Evolutionary conservation across 2,797 vertebrate genomes (phyloP).

Genomic region (Paguma larvata): DNA sequence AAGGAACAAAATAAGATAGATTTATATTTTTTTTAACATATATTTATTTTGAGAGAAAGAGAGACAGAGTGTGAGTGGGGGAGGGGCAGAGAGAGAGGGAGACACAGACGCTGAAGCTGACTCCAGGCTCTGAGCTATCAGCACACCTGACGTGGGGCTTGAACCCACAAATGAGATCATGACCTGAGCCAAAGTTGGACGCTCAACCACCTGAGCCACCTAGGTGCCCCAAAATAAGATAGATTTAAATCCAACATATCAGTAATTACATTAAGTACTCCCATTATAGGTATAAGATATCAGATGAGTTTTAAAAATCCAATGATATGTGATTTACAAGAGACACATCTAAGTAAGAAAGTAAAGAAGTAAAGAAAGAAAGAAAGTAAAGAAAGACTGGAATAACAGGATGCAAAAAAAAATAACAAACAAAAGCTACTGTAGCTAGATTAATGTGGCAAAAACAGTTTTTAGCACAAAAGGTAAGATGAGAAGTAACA

Average conservation of each 20-base stretch:
- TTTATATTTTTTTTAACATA: not conserved
- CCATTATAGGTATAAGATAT: not conserved
- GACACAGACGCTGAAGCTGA: too few species aligned
- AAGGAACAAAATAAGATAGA: not conserved
- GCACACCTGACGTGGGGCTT: too few species aligned
- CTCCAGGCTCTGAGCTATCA: too few species aligned
- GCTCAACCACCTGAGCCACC: too few species aligned
- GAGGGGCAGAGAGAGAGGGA: too few species aligned
- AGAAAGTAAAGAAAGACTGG: conserved; percentile 6
- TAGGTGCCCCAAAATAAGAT: not conserved
- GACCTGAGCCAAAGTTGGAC: too few species aligned
- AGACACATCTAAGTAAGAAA: not conserved
- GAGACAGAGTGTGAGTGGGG: too few species aligned
- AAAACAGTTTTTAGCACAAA: not conserved
- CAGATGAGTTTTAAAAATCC: not conserved
- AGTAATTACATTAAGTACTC: not conserved
- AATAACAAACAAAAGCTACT: conserved; percentile 4
- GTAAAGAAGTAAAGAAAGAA: conserved; percentile 40
- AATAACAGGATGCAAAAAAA: conserved; percentile 20
- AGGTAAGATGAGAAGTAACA: not conserved
- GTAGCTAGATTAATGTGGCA: not conserved
- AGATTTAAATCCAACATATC: not conserved
- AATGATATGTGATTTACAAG: not conserved
- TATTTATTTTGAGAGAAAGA: too few species aligned
- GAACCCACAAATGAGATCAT: too few species aligned